phyloP scores from a whole-genome alignment of 2,888 invertebrate species.

The Eurois occulta region DNA sequence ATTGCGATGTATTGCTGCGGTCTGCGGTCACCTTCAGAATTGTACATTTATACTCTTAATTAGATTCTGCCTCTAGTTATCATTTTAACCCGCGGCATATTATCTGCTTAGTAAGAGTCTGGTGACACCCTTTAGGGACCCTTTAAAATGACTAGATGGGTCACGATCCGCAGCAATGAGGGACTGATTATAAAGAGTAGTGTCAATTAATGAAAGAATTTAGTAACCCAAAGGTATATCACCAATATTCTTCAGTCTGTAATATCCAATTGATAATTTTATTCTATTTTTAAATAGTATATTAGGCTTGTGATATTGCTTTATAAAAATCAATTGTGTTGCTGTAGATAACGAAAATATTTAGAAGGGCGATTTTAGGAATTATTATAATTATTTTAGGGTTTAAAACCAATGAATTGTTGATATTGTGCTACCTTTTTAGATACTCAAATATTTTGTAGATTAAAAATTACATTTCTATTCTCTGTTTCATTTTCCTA shows the following conservation, averaged over 20 bases:
- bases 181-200: too few relatives aligned
- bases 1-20: too few relatives aligned
- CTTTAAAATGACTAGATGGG: too few relatives aligned
- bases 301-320: not conserved
- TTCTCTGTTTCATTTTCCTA: slow-evolving; percentile 3
- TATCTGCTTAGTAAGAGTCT: not conserved
- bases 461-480: slow-evolving; percentile 24
- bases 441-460: not conserved
- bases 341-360: not conserved
- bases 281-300: too few relatives aligned
- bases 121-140: too few relatives aligned
- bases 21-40: not conserved
- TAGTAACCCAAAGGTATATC: too few relatives aligned
- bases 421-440: not conserved
- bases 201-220: too few relatives aligned
- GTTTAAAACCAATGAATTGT: slow-evolving; percentile 7
- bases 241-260: too few relatives aligned
- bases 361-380: not conserved
- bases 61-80: not conserved
- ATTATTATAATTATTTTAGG: slow-evolving; percentile 1
- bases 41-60: not conserved
- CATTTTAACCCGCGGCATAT: not conserved
- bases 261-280: not conserved
- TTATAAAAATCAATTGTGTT: not conserved
- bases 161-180: too few relatives aligned